phyloP scores from a whole-genome alignment of 2,797 vertebrate species.

The Scolopax rusticola region DNA sequence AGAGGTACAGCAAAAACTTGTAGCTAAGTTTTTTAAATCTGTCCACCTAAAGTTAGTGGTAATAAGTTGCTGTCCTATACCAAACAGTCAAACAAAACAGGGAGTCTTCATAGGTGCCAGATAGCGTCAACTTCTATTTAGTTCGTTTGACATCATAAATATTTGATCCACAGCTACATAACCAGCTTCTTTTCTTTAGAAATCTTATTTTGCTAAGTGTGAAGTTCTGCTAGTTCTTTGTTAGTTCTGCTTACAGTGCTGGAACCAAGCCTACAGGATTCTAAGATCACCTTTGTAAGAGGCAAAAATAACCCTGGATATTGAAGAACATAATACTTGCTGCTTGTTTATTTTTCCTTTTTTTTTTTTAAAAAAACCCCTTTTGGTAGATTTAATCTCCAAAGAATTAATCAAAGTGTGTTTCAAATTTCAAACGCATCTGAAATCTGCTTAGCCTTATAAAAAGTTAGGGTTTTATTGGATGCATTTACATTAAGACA shows the following conservation, averaged over 20 bases:
- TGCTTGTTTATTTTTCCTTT: not conserved
- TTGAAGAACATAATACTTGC: not conserved
- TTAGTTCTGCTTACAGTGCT: not conserved
- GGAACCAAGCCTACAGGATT: not conserved
- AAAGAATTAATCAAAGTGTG: not conserved
- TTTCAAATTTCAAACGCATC: slow-evolving; percentile 23
- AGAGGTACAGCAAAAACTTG: not conserved
- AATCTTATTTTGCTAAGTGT: not conserved
- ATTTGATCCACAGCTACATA: not conserved
- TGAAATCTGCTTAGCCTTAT: slow-evolving; percentile 2
- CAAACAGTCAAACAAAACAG: not conserved
- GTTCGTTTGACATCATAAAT: not conserved
- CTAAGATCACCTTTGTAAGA: not conserved
- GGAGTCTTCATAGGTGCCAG: not conserved
- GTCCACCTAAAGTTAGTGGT: not conserved
- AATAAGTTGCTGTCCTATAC: not conserved
- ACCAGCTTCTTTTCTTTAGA: not conserved
- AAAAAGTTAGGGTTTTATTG: not conserved
- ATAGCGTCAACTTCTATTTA: not conserved
- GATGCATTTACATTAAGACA: not conserved
- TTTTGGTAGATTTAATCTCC: not conserved
- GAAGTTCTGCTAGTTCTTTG: not conserved
- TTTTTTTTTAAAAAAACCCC: not conserved
- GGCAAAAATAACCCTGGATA: not conserved
- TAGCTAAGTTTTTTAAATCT: not conserved